Percentiles rank a stretch among this genome's conserved stretches.
Evolutionary conservation across 2,888 invertebrate species (phyloP).

Genomic region (Lottia gigantea): DNA sequence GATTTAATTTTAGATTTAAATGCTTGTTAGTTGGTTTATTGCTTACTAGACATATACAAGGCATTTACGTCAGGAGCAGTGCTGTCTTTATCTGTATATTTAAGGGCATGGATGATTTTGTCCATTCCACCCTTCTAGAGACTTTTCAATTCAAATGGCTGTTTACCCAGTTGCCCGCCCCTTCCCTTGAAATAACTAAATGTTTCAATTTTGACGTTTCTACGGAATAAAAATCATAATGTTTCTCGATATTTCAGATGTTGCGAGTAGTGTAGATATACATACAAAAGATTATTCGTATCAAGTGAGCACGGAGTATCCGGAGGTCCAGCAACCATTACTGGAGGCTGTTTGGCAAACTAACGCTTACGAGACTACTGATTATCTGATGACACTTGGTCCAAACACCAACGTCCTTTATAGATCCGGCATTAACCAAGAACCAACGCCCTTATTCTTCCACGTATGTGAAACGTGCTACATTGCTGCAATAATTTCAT

Average conservation of each 20-base stretch:
- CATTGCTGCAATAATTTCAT: neutral
- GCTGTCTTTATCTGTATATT: no score
- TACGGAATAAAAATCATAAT: neutral
- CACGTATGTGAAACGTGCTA: slow-evolving; percentile 41
- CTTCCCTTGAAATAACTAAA: no score
- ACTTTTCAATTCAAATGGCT: no score
- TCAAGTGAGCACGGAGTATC: slow-evolving; percentile 40
- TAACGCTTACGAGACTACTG: slow-evolving; percentile 40
- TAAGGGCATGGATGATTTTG: no score
- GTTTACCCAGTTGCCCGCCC: no score
- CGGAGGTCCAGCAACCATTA: slow-evolving; percentile 49
- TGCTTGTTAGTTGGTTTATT: slow-evolving; percentile 2
- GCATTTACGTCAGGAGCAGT: no score
- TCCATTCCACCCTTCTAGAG: no score
- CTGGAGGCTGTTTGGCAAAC: slow-evolving; percentile 54
- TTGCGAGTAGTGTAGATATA: slow-evolving; percentile 42
- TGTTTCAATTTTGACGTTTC: no score
- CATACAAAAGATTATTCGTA: slow-evolving; percentile 53
- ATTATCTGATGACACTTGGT: slow-evolving; percentile 42
- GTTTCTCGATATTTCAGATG: slow-evolving; percentile 25
- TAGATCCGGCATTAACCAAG: slow-evolving; percentile 37
- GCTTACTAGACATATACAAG: no score
- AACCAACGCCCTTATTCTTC: slow-evolving; percentile 56
- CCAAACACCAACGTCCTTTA: slow-evolving; percentile 46
- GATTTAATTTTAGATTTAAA: neutral